Evolutionary conservation across 2,888 invertebrate genomes (phyloP).

Genomic region (Crepidodera aurea): DNA sequence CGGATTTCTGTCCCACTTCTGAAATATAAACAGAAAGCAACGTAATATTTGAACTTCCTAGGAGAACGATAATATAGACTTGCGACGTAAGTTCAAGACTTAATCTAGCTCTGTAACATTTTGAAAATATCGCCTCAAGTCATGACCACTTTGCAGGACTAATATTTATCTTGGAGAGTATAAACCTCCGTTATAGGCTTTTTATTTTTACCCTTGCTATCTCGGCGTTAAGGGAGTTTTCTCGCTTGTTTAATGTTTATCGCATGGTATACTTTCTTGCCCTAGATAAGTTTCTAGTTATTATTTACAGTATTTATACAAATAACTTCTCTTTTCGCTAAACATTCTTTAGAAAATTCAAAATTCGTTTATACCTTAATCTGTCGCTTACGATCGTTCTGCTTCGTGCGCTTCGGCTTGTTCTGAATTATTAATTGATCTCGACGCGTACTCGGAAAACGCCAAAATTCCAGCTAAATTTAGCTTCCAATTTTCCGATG

Average conservation of each 20-base stretch:
- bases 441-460: not conserved
- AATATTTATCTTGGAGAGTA: constrained; percentile 22
- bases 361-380: no score
- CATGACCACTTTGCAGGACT: constrained; percentile 15
- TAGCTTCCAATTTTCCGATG: constrained; percentile 6
- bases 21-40: constrained; percentile 15
- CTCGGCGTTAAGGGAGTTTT: not conserved
- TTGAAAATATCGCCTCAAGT: constrained; percentile 10
- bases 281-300: not conserved
- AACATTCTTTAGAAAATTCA: no score
- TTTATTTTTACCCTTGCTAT: constrained; percentile 7
- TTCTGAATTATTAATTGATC: no score
- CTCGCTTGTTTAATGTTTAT: not conserved
- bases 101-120: constrained; percentile 17
- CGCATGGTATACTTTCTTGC: not conserved
- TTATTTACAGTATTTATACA: not conserved
- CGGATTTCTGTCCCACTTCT: constrained; percentile 9
- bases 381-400: no score
- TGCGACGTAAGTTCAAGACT: not conserved
- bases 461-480: not conserved
- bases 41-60: constrained; percentile 11
- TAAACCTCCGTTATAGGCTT: constrained; percentile 1
- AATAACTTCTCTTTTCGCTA: not conserved
- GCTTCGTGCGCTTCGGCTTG: no score
- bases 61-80: constrained; percentile 1